phyloP scores from a whole-genome alignment of 2,888 invertebrate species.

The Drosophila infuscata region DNA sequence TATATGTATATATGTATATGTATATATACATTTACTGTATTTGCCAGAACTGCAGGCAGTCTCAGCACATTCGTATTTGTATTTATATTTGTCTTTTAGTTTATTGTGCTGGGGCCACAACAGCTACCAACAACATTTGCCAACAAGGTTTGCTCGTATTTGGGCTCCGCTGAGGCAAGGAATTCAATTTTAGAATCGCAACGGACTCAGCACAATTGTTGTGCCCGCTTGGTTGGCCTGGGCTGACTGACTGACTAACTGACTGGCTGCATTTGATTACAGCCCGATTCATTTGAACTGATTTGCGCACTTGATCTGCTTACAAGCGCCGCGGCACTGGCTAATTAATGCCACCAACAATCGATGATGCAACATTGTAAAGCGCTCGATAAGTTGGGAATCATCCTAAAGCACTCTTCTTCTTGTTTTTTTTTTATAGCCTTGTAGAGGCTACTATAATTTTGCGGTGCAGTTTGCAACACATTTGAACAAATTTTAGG shows the following conservation, averaged over 20 bases:
- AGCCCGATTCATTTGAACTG: slow-evolving; percentile 54
- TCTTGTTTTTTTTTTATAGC: not conserved
- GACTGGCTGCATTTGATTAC: slow-evolving; percentile 65
- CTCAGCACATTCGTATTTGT: slow-evolving; percentile 59
- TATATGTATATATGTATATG: slow-evolving; percentile 55
- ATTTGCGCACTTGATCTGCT: slow-evolving; percentile 52
- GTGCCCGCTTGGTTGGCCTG: slow-evolving; percentile 16
- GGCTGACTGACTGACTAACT: slow-evolving; percentile 19
- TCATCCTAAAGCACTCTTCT: not conserved
- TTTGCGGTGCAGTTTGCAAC: not conserved
- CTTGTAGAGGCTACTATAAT: not conserved
- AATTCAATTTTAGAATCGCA: slow-evolving; percentile 78
- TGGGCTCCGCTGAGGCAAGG: slow-evolving; percentile 76
- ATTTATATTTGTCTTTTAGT: slow-evolving; percentile 78
- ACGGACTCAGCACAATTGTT: slow-evolving; percentile 54
- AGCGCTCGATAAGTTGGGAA: not conserved
- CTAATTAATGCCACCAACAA: slow-evolving; percentile 48
- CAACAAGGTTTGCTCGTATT: slow-evolving; percentile 64
- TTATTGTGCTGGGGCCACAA: slow-evolving; percentile 66
- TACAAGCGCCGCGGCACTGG: slow-evolving; percentile 33
- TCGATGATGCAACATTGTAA: slow-evolving; percentile 4
- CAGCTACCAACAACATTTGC: slow-evolving; percentile 59
- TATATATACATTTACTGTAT: slow-evolving; percentile 34
- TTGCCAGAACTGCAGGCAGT: slow-evolving; percentile 46
- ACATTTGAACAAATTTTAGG: not conserved